Evolutionary conservation across 1,140 invertebrate species (phyloP).

Genomic region (Aplysia californica): DNA sequence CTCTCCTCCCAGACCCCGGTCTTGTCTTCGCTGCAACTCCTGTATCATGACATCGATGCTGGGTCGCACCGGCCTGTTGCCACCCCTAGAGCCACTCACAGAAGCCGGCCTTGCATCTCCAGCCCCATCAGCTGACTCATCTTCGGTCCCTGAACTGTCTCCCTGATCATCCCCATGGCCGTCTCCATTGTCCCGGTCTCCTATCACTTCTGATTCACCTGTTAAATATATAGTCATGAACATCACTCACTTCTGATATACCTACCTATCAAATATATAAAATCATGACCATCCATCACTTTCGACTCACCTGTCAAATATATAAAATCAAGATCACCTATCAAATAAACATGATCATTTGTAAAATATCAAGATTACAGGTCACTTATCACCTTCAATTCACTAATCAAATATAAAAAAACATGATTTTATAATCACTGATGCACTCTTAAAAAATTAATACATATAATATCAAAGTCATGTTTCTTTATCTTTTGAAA

Average conservation of each 20-base stretch:
- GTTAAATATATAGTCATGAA: not conserved
- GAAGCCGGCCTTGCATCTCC: not conserved
- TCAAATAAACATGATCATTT: too few relatives aligned
- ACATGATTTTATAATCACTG: too few relatives aligned
- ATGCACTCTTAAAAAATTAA: too few relatives aligned
- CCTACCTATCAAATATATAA: too few relatives aligned
- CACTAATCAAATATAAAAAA: too few relatives aligned
- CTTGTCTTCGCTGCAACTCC: conserved; percentile 73
- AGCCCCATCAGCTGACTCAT: conserved; percentile 26
- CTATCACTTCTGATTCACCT: conserved; percentile 65
- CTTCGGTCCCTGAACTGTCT: conserved; percentile 28
- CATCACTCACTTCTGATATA: not conserved
- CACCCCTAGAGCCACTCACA: not conserved
- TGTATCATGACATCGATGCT: conserved; percentile 82
- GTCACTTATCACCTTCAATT: too few relatives aligned
- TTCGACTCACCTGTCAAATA: too few relatives aligned
- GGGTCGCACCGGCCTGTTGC: conserved; percentile 68
- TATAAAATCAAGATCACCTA: too few relatives aligned
- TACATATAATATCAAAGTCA: too few relatives aligned
- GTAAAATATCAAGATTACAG: too few relatives aligned
- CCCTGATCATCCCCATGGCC: conserved; percentile 2
- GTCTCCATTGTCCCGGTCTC: conserved; percentile 54
- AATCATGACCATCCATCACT: too few relatives aligned
- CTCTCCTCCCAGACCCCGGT: conserved; percentile 47
- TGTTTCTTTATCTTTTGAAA: too few relatives aligned